These are phyloP conservation scores for Orchestia grillus DNA, from an alignment of 1,140 invertebrate species.

Conservation along the genomic window DNA sequence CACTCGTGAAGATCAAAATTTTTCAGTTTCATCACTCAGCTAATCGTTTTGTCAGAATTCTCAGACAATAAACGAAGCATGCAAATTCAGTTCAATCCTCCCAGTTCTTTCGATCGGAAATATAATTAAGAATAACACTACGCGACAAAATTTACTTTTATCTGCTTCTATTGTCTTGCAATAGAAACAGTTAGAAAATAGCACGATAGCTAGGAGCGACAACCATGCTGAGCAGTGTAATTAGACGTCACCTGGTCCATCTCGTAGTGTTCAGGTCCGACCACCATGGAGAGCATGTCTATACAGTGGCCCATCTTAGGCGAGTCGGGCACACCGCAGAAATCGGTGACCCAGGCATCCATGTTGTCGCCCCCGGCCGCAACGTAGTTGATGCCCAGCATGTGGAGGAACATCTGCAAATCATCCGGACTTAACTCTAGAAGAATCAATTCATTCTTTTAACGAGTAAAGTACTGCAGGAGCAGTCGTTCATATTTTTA, in stretches of 20 bases:
- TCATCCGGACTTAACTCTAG: neutral
- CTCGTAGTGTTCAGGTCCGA: neutral
- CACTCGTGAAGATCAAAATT: neutral
- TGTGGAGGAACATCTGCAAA: neutral
- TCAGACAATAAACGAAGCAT: neutral
- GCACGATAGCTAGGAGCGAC: too few relatives aligned
- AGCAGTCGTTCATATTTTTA: too few relatives aligned
- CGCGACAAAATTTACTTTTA: too few relatives aligned
- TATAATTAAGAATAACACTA: neutral
- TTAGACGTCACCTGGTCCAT: neutral
- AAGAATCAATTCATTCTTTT: too few relatives aligned
- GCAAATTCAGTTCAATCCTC: too few relatives aligned
- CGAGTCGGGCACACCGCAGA: constrained; percentile 2
- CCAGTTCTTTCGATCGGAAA: neutral
- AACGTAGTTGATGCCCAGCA: neutral
- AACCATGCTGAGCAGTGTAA: too few relatives aligned
- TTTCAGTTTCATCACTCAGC: neutral
- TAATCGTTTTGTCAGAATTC: neutral
- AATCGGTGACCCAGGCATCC: neutral
- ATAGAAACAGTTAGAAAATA: too few relatives aligned
- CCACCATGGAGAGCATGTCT: neutral
- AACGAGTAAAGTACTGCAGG: too few relatives aligned
- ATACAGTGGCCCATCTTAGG: neutral
- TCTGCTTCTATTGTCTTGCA: too few relatives aligned
- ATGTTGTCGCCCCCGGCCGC: neutral